Base-by-base conservation (phyloP, 2,113 vertebrate species). In the Lichenostomus cassidix region DNA sequence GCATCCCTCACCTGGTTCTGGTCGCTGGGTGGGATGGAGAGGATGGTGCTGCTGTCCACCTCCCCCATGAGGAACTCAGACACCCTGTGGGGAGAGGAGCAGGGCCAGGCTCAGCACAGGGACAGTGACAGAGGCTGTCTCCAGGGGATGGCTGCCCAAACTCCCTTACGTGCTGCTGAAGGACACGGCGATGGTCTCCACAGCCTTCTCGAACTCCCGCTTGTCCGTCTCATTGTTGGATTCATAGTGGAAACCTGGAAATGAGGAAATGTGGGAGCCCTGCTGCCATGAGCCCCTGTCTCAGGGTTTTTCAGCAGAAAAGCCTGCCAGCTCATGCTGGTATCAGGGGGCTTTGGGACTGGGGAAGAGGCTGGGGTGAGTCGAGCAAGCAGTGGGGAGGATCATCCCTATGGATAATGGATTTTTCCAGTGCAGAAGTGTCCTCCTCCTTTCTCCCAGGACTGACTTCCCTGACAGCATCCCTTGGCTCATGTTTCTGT, bases 51-150 rank as follows among this genome's bases (percentile, higher is more conserved):
- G 97, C 98, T 99, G 97, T 99, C 99, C 96, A 99, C 98, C 89
- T 99, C 99, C 6, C 99, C 99, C 99, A 99, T 99, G 97, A 99
- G 98, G 97, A 99, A 98, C 69, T 99, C 99, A 0, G 99, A 99
- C 67, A 99, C 99, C 7, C 99, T 99, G 94, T 13, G 50, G 24
- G 1, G 10, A 85, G 28, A 63, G 56, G 41, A 60, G 67, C 18
- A 12, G 0, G 8, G 22, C 23, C 2, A 11, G 42, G 7, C n/a
- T 91, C 81, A 92, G 76, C n/a, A 13, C 27, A 5, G n/a, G 63
- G 64, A 20, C 28, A n/a, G 60, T 2, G 71, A 28, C 75, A 37
- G 2, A 3, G 17, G 63, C 15, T 58, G 55, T 5, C 58, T 20
- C 8, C 1, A 0, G 52, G 67, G 52, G 8, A 16, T 1, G 2